phyloP scores from a whole-genome alignment of 1,140 invertebrate genomes.

The Habropoda laboriosa region DNA sequence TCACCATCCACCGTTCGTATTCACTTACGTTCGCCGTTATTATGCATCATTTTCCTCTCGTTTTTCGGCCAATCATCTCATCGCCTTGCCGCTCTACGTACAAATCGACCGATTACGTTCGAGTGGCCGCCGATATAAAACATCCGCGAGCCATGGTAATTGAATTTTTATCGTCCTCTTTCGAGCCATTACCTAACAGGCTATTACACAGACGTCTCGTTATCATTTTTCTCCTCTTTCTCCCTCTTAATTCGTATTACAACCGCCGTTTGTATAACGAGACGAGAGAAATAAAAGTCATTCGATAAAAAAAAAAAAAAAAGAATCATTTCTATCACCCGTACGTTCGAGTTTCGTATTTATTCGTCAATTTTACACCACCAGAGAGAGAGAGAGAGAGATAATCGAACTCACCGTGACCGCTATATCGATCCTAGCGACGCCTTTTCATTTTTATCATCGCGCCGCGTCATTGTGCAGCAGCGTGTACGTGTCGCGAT shows the following conservation, averaged over 20 bases:
- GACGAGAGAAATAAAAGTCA: too few species aligned
- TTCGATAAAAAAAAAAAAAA: background rate
- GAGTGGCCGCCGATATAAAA: background rate
- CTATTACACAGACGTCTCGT: background rate
- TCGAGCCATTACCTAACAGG: too few species aligned
- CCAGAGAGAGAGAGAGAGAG: too few species aligned
- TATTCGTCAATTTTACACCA: background rate
- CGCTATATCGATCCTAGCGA: background rate
- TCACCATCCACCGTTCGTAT: slow-evolving; percentile 52
- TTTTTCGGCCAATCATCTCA: slow-evolving; percentile 34
- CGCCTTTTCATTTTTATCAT: slow-evolving; percentile 59
- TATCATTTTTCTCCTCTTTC: background rate
- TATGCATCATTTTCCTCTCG: slow-evolving; percentile 45
- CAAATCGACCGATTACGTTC: slow-evolving; percentile 28
- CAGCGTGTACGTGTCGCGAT: slow-evolving; percentile 31
- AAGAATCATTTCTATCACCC: too few species aligned
- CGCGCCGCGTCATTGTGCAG: slow-evolving; percentile 50
- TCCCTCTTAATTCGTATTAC: too few species aligned
- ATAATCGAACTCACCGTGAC: background rate
- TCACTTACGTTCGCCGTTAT: slow-evolving; percentile 51
- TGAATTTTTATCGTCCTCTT: slow-evolving; percentile 4
- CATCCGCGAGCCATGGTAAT: slow-evolving; percentile 8
- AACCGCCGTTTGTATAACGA: too few species aligned
- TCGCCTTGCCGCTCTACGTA: background rate
- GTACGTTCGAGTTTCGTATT: background rate